Evolutionary conservation across 2,797 vertebrate species (phyloP), one percentile per base, ranked within the genome.

Genomic region (Acridotheres tristis): DNA sequence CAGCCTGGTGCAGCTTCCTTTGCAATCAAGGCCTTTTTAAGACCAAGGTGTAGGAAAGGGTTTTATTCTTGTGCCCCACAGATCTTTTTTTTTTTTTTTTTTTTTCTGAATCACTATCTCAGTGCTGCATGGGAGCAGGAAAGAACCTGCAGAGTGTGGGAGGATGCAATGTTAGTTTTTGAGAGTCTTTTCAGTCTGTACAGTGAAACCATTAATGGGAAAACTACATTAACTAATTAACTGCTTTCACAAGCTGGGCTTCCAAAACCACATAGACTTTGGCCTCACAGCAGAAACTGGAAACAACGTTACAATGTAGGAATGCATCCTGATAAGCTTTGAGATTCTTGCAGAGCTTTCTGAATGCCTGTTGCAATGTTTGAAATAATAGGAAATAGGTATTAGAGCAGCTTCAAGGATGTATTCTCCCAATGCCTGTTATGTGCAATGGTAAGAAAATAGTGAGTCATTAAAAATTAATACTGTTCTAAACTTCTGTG

Each of bases 61-160:
- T 5, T 75, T 82, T 68, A 7, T 4, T 2, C 3, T 34, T 71
- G 17, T 51, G 27, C 8, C 29, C 22, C 25, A 34, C n/a, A 85
- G 78, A 42, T 29, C 0, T 20, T 11, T 21, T 3, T 10, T 12
- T 38, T 38, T 0, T 22, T 22, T 11, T 21, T 3, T 12, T 12
- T 38, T 38, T 16, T 3, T 4, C 6, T 42, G 14, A 36, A 8
- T 42, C 11, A 3, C 20, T 42, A 34, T 21, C 3, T 1, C 38
- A 36, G 23, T 2, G 6, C 19, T 47, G 25, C 22, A 7, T 1
- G 3, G 32, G 47, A 59, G 14, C 19, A 54, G 82, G 63, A 71
- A 25, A 81, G 36, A 47, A 59, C 10, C 42, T 73, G 30, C 43
- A 45, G 65, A 40, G 13, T 36, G 27, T 16, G 23, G 32, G 45